phyloP scores from a whole-genome alignment of 2,888 invertebrate species.

The Drosophila formosana region DNA sequence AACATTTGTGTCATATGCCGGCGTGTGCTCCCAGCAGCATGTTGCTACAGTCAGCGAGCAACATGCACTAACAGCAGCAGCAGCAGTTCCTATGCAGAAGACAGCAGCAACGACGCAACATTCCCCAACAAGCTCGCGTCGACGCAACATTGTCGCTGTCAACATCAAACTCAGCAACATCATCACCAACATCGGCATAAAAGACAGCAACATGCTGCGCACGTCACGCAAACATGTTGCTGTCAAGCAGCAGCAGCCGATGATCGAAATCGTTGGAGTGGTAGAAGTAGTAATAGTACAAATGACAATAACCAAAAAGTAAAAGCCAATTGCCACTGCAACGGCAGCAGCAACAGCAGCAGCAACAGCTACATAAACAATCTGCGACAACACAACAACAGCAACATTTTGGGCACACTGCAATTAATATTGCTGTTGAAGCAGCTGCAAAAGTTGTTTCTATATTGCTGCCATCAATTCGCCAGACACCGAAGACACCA shows the following conservation, averaged over 20 bases:
- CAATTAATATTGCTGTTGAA: constrained; percentile 57
- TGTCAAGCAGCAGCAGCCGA: constrained; percentile 11
- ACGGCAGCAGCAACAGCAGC: constrained; percentile 17
- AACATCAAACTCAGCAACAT: constrained; percentile 25
- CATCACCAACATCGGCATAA: constrained; percentile 23
- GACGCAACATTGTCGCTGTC: constrained; percentile 39
- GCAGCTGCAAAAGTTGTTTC: constrained; percentile 44
- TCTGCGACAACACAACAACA: constrained; percentile 29
- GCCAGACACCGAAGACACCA: constrained; percentile 42
- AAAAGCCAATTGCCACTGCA: constrained; percentile 46
- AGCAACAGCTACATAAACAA: constrained; percentile 24
- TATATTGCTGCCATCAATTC: constrained; percentile 52
- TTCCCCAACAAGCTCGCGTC: constrained; percentile 45
- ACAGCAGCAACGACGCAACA: constrained; percentile 37
- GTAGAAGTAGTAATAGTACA: constrained; percentile 58
- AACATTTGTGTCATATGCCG: constrained; percentile 67
- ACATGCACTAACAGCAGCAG: constrained; percentile 11
- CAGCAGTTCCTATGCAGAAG: constrained; percentile 14
- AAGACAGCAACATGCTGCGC: constrained; percentile 26
- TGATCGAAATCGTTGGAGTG: constrained; percentile 15
- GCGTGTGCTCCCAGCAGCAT: constrained; percentile 42
- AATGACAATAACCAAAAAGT: constrained; percentile 68
- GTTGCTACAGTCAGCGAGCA: constrained; percentile 52
- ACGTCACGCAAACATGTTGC: constrained; percentile 33
- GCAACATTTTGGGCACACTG: constrained; percentile 56